Evolutionary conservation across 2,113 vertebrate genomes (phyloP).

Genomic region (Platysternon megacephalum): DNA sequence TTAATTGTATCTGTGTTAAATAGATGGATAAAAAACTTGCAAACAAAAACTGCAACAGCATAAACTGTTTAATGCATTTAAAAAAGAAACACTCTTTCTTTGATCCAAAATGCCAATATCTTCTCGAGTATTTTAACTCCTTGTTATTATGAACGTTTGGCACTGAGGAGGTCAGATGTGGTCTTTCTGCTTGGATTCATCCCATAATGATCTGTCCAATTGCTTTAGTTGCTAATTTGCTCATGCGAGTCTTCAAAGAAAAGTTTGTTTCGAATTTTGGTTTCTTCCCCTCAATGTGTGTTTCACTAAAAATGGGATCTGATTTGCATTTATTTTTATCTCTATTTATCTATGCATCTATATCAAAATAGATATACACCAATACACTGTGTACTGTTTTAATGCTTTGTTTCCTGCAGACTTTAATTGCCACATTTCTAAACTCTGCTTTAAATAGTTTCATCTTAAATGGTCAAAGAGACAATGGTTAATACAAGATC

Average conservation of each 20-base stretch:
- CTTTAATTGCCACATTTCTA: fast-evolving
- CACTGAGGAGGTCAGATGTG: conserved; percentile 59
- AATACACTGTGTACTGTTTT: background rate
- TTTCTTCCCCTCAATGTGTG: fast-evolving
- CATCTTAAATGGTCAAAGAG: background rate
- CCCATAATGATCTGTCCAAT: conserved; percentile 43
- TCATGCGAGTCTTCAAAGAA: conserved; percentile 1
- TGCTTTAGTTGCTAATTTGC: conserved; percentile 8
- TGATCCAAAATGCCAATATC: background rate
- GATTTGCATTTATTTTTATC: background rate
- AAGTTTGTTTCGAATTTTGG: background rate
- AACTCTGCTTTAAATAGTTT: fast-evolving
- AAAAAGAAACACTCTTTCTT: fast-evolving
- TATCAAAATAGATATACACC: too few species aligned
- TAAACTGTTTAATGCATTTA: background rate
- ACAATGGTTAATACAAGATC: background rate
- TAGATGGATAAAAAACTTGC: background rate
- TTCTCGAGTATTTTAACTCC: background rate
- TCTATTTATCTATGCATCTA: background rate
- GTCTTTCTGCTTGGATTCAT: conserved; percentile 69
- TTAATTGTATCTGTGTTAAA: background rate
- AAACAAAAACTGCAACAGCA: background rate
- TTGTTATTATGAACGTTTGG: background rate
- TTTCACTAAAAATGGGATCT: background rate
- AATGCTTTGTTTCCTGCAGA: background rate